Conservation (phyloP, 1,140 invertebrate species). For the Choristoneura fumiferana region DNA sequence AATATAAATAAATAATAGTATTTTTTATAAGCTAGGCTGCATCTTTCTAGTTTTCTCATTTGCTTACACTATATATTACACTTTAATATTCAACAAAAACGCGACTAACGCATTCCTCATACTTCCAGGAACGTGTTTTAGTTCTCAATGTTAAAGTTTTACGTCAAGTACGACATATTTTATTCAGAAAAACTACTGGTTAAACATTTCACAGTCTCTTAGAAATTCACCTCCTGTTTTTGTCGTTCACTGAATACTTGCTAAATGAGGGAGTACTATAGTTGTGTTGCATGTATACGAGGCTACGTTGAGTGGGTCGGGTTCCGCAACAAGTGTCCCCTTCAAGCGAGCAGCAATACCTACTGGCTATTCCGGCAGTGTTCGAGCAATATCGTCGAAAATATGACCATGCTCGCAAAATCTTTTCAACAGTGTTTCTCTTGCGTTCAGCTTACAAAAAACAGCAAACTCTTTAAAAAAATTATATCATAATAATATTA, state of each 20-base stretch:
- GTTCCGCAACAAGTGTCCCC: conserved; percentile 14
- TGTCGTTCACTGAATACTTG: conserved; percentile 12
- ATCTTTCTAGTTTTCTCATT: no score
- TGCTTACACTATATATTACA: no score
- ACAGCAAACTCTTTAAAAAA: neutral
- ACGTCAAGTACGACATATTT: no score
- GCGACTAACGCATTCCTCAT: no score
- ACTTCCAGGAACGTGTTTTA: no score
- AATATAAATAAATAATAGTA: no score
- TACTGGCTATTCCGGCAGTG: neutral
- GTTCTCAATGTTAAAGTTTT: no score
- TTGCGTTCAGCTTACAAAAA: neutral
- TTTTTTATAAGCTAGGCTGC: no score
- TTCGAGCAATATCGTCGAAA: neutral
- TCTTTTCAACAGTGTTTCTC: neutral
- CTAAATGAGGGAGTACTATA: neutral
- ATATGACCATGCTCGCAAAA: neutral
- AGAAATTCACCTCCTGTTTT: neutral
- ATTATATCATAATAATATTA: no score
- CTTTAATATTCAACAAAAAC: no score
- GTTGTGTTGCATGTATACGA: neutral
- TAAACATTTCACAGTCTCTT: neutral
- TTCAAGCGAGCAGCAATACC: conserved; percentile 10
- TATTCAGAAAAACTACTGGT: no score
- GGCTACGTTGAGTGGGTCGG: conserved; percentile 1